A percentile compares a stretch with the other conserved stretches of the same genome.
Evolutionary conservation across 2,113 vertebrate genomes (phyloP).

Genomic region (Myocastor coypus): DNA sequence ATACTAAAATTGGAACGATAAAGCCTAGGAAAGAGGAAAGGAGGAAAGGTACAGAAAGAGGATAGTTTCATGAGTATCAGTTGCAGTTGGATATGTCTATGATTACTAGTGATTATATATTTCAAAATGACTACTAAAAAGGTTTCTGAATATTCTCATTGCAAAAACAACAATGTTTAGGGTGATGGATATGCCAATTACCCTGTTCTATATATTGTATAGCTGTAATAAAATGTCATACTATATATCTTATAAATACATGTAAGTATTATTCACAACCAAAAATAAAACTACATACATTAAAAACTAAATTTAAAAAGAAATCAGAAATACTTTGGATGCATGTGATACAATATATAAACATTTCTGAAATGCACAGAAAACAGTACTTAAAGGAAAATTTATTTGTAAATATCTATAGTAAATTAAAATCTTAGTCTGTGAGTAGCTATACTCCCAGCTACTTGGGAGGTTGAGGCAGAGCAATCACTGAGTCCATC

Average conservation of each 20-base stretch:
- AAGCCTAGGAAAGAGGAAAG: neutral
- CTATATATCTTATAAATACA: neutral
- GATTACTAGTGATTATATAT: neutral
- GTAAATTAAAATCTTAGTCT: slow-evolving; percentile 24
- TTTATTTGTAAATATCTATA: neutral
- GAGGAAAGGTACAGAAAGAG: neutral
- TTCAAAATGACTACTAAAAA: neutral
- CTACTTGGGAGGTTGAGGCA: neutral
- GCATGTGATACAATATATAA: neutral
- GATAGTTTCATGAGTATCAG: neutral
- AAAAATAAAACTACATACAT: neutral
- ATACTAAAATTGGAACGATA: too few relatives aligned
- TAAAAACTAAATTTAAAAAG: neutral
- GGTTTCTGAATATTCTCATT: neutral
- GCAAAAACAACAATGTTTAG: neutral
- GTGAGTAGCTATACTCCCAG: neutral
- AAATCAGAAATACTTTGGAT: slow-evolving; percentile 14
- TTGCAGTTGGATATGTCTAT: neutral
- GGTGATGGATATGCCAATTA: neutral
- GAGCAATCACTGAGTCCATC: neutral
- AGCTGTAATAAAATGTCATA: neutral
- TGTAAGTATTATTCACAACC: neutral
- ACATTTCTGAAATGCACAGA: neutral
- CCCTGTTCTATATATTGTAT: neutral
- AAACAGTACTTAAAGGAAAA: slow-evolving; percentile 8